Percentiles rank a stretch among this genome's conserved stretches.
phyloP scores from a whole-genome alignment of 2,797 vertebrate genomes.

The Liparis tanakae region DNA sequence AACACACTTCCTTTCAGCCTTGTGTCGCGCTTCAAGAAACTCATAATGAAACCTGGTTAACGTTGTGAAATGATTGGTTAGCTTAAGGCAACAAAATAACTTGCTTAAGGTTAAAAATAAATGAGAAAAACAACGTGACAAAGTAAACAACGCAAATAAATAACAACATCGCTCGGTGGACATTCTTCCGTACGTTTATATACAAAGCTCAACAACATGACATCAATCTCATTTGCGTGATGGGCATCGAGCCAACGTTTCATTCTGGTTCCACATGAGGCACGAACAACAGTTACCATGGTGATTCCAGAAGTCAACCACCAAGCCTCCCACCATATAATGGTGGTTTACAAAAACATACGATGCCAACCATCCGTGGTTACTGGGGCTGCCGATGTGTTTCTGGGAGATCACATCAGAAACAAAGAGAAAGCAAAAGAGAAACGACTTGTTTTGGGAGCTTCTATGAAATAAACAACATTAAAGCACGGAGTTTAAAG shows the following conservation, averaged over 20 bases:
- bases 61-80: neutral
- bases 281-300: neutral
- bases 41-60: neutral
- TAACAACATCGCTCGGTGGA: neutral
- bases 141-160: neutral
- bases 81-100: neutral
- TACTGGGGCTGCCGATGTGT: neutral
- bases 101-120: neutral
- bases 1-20: neutral
- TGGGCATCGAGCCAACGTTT: neutral
- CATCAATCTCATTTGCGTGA: neutral
- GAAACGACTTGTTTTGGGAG: neutral
- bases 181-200: neutral
- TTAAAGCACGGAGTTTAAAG: no score
- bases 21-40: neutral
- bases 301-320: neutral
- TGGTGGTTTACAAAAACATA: neutral
- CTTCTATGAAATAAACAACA: neutral
- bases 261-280: neutral
- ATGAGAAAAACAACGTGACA: neutral
- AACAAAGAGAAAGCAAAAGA: neutral
- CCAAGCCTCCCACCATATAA: neutral
- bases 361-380: neutral
- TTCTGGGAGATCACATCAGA: neutral
- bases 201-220: no score